Evolutionary conservation across 2,888 invertebrate species (phyloP), one percentile per base, ranked within the genome.

Genomic region (Drosophila melanocephala): DNA sequence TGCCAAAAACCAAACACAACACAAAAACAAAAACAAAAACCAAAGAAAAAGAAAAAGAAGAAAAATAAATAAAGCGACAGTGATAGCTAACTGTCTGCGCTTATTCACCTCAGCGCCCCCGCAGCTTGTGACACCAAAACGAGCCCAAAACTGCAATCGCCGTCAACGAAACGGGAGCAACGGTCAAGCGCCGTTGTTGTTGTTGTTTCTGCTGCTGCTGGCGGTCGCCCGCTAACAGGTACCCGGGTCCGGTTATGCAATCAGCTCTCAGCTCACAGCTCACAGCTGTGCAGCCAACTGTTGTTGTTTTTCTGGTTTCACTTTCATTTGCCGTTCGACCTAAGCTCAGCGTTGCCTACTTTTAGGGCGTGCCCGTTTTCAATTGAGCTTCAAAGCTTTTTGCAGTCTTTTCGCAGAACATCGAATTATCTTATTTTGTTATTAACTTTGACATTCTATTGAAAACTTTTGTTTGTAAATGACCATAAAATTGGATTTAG

Each of bases 211-310:
- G 14, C 4, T 44, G 14, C 44, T 22, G 22, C 44, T 22, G 44
- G 7, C 44, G 52, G 39, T 19, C 39, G 67, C 59, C 51, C 42
- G 33, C 66, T 53, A 64, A 79, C 68, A 68, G 77, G 84, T 77
- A 72, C 78, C 72, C 59, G 71, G 57, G 88, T 77, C 90, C 84
- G 83, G 84, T 92, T 90, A 91, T 87, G 91, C 84, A 91, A 91
- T 90, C 77, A 59, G 55, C 64, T 37, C n/a, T 7, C 37, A 35
- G 30, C 56, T 42, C 67, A 5, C 42, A 26, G 50, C 52, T n/a
- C 28, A 72, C 81, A 71, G 78, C 81, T 66, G 71, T 64, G 62
- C 67, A 60, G 65, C 60, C 63, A 42, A 12, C 28, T 68, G 57
- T 70, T 63, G 28, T 66, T 58, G 28, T 50, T 58, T 70, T 28